phyloP scores from a whole-genome alignment of 2,888 invertebrate species.

The Netelia virgata region DNA sequence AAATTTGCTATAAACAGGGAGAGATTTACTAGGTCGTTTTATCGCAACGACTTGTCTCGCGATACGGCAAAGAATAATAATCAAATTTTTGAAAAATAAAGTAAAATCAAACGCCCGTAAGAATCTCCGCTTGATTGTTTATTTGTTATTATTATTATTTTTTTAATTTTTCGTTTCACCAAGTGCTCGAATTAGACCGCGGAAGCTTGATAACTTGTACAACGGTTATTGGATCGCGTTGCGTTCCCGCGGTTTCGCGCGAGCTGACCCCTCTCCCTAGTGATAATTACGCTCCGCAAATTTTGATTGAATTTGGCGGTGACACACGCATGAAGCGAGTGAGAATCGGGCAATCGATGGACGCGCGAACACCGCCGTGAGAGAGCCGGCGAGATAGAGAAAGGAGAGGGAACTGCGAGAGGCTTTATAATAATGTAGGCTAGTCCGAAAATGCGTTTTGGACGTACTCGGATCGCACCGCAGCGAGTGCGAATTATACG shows the following conservation, averaged over 20 bases:
- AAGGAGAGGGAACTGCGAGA: neutral
- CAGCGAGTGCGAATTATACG: conserved; percentile 37
- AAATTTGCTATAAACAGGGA: no score
- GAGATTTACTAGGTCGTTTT: no score
- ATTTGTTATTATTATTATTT: neutral
- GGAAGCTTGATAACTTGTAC: conserved; percentile 34
- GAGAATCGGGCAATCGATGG: conserved; percentile 49
- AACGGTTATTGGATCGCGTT: conserved; percentile 46
- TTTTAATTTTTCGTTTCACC: conserved; percentile 9
- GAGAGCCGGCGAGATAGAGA: neutral
- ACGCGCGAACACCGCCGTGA: conserved; percentile 14
- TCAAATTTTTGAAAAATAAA: no score
- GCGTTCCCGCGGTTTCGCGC: conserved; percentile 23
- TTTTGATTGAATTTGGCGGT: conserved; percentile 66
- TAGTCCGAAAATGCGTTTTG: no score
- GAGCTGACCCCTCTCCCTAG: conserved; percentile 29
- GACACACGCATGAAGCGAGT: conserved; percentile 50
- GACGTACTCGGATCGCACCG: no score
- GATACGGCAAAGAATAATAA: no score
- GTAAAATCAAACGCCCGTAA: no score
- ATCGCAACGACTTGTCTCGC: no score
- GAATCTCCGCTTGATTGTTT: no score
- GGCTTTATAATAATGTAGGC: no score
- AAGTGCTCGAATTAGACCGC: conserved; percentile 8
- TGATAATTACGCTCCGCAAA: conserved; percentile 57